Base-by-base conservation (phyloP, 2,888 invertebrate species). In the Drosophila ochracea region DNA sequence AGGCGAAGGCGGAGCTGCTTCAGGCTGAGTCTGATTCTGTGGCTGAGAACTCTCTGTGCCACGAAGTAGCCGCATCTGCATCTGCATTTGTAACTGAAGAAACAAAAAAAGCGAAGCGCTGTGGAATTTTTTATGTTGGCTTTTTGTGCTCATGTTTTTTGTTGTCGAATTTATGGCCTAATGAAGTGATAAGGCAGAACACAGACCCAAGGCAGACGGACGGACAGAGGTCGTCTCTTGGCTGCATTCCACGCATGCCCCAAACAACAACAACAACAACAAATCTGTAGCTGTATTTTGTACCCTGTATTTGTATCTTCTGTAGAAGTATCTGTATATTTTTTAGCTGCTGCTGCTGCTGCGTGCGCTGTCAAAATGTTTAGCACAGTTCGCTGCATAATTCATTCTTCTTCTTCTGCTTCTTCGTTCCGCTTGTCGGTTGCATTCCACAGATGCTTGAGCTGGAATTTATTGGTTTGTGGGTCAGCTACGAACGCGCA, bases 391-490 rank as follows among this genome's bases (percentile, higher is more conserved):
- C 72, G 49, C 72, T 68, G 82, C 88, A 91, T 87, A 79, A 85
- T 85, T 85, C 91, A 85, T 81, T 63, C 35, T 78, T 54, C 33
- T 47, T 60, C 41, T 33, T 43, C 31, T 55, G 16, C n/a, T 61
- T 41, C 41, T 50, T 62, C 30, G 47, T 62, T 55, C 43, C 52
- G n/a, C 49, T 64, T 73, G 39, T 70, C 57, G 61, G 62, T 55
- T 71, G 82, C 90, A 86, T 86, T 86, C 91, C 80, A 53, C 35
- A 77, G 80, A 91, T 90, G 76, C 68, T 90, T 77, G 76, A 72
- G 85, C 89, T 90, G 86, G 91, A 86, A 86, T 91, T 91, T 86
- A 86, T 86, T 89, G 90, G 84, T 91, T 87, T 87, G 89, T 87
- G 90, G 87, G 87, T 87, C 87, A 88, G 71, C 79, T 72, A 50